Evolutionary conservation across 2,797 vertebrate genomes (phyloP).

Genomic region (Manis pentadactyla): DNA sequence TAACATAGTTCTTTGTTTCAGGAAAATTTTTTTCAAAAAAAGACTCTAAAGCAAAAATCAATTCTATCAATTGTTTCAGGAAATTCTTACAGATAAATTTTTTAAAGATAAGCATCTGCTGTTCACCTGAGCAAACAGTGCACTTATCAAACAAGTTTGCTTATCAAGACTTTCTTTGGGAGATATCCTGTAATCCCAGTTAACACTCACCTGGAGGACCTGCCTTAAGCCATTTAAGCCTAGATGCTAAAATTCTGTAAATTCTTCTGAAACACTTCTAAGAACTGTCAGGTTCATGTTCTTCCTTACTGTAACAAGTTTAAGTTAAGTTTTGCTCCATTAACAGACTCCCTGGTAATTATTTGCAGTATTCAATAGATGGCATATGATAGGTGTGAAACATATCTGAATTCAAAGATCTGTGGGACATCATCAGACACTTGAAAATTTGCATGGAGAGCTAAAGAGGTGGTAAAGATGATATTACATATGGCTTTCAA

Average conservation of each 20-base stretch:
- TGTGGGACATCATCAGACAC: neutral
- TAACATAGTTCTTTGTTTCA: neutral
- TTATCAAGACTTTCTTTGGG: neutral
- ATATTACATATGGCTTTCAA: neutral
- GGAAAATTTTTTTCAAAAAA: neutral
- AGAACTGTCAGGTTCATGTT: neutral
- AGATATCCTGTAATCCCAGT: neutral
- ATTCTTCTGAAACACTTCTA: neutral
- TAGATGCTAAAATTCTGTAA: neutral
- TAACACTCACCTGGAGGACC: neutral
- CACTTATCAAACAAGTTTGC: neutral
- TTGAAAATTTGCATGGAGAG: neutral
- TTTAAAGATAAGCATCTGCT: neutral
- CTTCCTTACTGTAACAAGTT: neutral
- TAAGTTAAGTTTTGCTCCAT: neutral
- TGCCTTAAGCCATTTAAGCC: neutral
- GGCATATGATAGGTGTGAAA: neutral
- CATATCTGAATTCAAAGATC: neutral
- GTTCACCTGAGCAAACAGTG: constrained; percentile 23
- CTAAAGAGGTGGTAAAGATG: neutral
- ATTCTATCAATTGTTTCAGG: neutral
- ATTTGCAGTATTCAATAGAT: neutral
- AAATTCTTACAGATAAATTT: neutral
- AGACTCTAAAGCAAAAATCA: constrained; percentile 11
- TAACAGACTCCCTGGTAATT: neutral